These are phyloP conservation scores for Elgaria multicarinata DNA, from an alignment of 2,113 vertebrate species.

Conservation along the genomic window DNA sequence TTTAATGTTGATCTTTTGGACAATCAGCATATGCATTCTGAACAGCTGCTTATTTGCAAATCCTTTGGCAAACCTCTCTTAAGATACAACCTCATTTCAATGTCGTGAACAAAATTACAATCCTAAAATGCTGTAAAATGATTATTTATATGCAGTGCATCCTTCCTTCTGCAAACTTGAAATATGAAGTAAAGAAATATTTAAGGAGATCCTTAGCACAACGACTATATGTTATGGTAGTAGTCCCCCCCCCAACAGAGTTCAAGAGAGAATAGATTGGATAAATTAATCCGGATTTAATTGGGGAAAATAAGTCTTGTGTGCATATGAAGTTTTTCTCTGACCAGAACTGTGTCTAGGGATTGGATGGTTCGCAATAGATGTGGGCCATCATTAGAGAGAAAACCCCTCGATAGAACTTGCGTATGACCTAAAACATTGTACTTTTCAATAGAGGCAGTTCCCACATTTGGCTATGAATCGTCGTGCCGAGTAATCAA, in stretches of 20 bases:
- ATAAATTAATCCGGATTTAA: neutral
- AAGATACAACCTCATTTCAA: neutral
- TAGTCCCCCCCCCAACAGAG: too few relatives aligned
- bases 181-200: neutral
- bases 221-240: neutral
- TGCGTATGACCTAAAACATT: neutral
- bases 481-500: neutral
- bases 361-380: neutral
- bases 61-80: neutral
- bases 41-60: neutral
- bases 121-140: neutral
- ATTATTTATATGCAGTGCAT: neutral
- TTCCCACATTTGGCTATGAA: neutral
- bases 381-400: neutral
- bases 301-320: neutral
- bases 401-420: neutral
- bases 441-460: neutral
- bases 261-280: neutral
- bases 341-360: neutral
- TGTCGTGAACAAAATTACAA: neutral
- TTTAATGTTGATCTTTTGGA: neutral
- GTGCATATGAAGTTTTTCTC: neutral
- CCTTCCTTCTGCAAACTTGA: neutral
- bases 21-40: neutral
- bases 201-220: neutral